phyloP scores from a whole-genome alignment of 2,888 invertebrate species.

The Amphipoea oculea region DNA sequence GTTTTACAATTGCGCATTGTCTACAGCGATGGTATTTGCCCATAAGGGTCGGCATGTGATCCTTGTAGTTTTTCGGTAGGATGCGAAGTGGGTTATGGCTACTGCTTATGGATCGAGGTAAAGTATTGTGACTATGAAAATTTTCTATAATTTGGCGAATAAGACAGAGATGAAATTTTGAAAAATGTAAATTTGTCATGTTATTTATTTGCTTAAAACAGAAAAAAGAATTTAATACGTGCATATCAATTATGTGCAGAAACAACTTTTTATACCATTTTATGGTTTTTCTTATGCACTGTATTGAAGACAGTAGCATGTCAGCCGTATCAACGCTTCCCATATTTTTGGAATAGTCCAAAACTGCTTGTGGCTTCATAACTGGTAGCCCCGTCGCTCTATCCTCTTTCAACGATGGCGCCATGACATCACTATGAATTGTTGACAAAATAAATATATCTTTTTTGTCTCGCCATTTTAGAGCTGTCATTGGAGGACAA shows the following conservation, averaged over 20 bases:
- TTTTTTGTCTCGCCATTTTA: conserved; percentile 62
- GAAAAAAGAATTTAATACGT: conserved; percentile 42
- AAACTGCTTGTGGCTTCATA: conserved; percentile 51
- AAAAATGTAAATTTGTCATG: conserved; percentile 42
- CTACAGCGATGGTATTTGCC: conserved; percentile 46
- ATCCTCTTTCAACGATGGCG: conserved; percentile 48
- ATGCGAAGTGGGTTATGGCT: conserved; percentile 39
- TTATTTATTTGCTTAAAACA: conserved; percentile 38
- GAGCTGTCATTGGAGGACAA: conserved; percentile 49
- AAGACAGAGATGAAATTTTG: conserved; percentile 41
- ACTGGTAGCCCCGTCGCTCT: conserved; percentile 48
- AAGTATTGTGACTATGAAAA: conserved; percentile 35
- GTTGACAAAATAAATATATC: conserved; percentile 51
- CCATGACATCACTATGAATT: conserved; percentile 47
- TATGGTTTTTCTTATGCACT: conserved; percentile 47
- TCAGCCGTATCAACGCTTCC: conserved; percentile 53
- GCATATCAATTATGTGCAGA: conserved; percentile 49
- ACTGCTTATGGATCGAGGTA: conserved; percentile 34
- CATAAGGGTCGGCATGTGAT: conserved; percentile 48
- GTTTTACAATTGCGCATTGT: conserved; percentile 44
- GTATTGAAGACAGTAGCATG: conserved; percentile 54
- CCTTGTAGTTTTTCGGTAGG: conserved; percentile 28
- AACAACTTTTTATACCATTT: conserved; percentile 57
- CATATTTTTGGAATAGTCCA: conserved; percentile 57
- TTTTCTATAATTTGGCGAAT: conserved; percentile 49